Evolutionary conservation across 2,888 invertebrate species (phyloP), one percentile per base, ranked within the genome.

Genomic region (Osedax fenrisi): DNA sequence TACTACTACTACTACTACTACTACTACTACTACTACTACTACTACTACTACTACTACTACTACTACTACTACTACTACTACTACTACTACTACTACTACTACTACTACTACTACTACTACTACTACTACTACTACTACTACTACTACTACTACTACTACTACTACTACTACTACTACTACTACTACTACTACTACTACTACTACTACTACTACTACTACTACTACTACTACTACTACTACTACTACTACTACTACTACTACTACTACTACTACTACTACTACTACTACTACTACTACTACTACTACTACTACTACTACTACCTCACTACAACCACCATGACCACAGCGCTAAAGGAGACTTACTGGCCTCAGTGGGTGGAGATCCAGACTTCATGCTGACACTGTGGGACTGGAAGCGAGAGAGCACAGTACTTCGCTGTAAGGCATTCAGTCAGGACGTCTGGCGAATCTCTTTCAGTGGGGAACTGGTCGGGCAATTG

Each of bases 361-460:
- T 92, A 66, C 84, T 94, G 75, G 91, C 90, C 0, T 91, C 91
- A 0, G 90, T 91, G 81, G 92, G 92, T 0, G 90, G 90, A 5
- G 89, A 90, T 76, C 94, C 94, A 0, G 94, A 94, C 83, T 92
- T 89, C 82, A 89, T 90, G 83, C 86, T 94, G 56, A 93, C 93
- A 0, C 89, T 94, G 75, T 94, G 93, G 93, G 89, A 90, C 80
- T 94, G 94, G 94, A 87, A 88, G 79, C 87, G 87, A 21, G 90
- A 90, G 75, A 88, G 86, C 79, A 91, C 92, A 73, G 86, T 92
- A 67, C 85, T 94, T 27, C 88, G 91, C 68, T 89, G 90, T 10
- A 91, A 91, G 81, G 91, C 93, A 0, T 90, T 91, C 83, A 89
- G 90, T 17, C 91, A 90, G 81, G 91, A 91, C 81, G 90, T 93